phyloP scores from a whole-genome alignment of 2,113 vertebrate genomes.

The Lanius ludovicianus region DNA sequence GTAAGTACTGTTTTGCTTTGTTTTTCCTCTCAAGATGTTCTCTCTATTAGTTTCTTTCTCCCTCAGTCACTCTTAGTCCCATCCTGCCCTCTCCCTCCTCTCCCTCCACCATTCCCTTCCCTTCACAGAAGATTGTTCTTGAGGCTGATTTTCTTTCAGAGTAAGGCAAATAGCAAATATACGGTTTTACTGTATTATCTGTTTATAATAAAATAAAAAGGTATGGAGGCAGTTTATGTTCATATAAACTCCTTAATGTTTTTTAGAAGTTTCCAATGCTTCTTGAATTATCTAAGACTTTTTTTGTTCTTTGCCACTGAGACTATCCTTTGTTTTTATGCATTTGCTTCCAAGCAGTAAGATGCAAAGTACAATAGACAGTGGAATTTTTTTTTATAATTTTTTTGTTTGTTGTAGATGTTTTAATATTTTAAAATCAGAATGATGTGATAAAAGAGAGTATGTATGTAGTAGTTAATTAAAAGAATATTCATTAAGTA shows the following conservation, averaged over 20 bases:
- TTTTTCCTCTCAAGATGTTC: background rate
- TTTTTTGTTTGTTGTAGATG: background rate
- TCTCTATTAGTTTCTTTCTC: background rate
- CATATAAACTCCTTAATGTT: background rate
- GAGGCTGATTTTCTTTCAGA: background rate
- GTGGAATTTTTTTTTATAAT: background rate
- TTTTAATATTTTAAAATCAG: background rate
- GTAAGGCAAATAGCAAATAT: background rate
- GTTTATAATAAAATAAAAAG: background rate
- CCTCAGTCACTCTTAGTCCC: background rate
- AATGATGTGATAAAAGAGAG: background rate
- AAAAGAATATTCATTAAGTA: background rate
- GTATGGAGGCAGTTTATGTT: background rate
- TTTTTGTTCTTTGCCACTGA: background rate
- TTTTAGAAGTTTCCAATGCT: background rate
- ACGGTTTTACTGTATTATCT: background rate
- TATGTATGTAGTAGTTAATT: background rate
- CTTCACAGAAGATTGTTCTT: background rate
- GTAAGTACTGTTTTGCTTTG: slow-evolving; percentile 83
- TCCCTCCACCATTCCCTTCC: accelerated
- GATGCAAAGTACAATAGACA: background rate
- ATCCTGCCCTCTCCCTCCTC: background rate
- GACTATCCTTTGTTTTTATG: background rate
- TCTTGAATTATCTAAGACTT: background rate
- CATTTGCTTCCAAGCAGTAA: background rate